These are phyloP conservation scores for Sylvietta virens DNA, from an alignment of 2,113 vertebrate genomes.

Conservation along the genomic window DNA sequence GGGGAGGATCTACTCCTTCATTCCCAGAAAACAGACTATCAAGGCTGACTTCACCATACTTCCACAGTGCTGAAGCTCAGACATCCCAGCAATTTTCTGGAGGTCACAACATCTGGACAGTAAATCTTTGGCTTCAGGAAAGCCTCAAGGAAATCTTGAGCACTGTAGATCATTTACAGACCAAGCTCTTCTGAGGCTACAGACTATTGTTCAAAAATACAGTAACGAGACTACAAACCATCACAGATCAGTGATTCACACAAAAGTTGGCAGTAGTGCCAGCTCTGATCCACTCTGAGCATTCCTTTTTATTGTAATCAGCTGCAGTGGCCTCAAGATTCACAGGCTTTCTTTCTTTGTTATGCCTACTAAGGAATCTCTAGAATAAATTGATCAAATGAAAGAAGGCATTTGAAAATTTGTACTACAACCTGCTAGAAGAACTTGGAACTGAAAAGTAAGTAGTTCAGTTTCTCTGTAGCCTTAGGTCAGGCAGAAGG, in stretches of 20 bases:
- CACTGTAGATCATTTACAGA: neutral
- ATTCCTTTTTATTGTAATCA: neutral
- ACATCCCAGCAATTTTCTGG: neutral
- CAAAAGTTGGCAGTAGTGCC: neutral
- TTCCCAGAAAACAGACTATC: neutral
- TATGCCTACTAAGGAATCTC: neutral
- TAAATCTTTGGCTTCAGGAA: neutral
- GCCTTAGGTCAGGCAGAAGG: neutral
- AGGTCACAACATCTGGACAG: neutral
- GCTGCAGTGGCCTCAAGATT: neutral
- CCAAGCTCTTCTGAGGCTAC: neutral
- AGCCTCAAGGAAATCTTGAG: neutral
- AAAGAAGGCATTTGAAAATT: neutral
- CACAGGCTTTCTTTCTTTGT: neutral
- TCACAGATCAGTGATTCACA: neutral
- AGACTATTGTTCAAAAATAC: neutral
- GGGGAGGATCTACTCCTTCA: neutral
- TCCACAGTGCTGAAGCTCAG: neutral
- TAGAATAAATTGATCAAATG: neutral
- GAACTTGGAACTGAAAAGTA: neutral
- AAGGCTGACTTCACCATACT: neutral
- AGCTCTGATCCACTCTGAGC: neutral
- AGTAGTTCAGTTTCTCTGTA: neutral
- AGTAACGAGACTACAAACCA: neutral
- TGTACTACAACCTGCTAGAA: neutral